Evolutionary conservation across 2,113 vertebrate genomes (phyloP), one percentile per base, ranked within the genome.

Genomic region (Lethenteron reissneri): DNA sequence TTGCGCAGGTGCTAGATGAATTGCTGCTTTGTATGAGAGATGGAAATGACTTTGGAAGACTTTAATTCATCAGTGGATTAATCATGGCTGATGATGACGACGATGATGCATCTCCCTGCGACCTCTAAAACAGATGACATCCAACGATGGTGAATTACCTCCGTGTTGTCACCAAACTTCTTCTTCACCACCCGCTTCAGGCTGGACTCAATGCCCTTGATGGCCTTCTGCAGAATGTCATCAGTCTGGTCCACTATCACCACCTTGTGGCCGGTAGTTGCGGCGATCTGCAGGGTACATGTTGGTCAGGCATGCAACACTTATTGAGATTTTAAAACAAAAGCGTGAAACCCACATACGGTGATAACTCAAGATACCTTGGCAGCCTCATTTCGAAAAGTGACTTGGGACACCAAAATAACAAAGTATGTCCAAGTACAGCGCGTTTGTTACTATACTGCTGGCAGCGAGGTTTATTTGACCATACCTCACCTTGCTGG

Each of bases 171-270:
- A 1, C 88, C 82, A 82, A 88, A 99, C 77, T 89, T 94, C 86
- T 97, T 99, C 83, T 97, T 99, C 25, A 80, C 80, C 72, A 96
- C 79, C 79, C 82, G 88, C 77, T 80, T 88, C 60, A 99, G 81
- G 73, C 85, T 97, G 57, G 85, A 83, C 76, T 92, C 87, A 17
- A 99, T 94, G 57, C 81, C 82, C 77, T 86, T 89, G 56, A 80
- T 58, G 4, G 90, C 82, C 58, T 89, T 95, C 57, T 84, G 87
- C 74, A 99, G 82, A 76, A 97, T 84, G 76, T 89, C 87, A 1
- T 90, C 89, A 7, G 83, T 81, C n/a, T 84, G 90, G 80, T 99
- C 94, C 78, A 99, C 92, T 75, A 99, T 79, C 4, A 89, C 85
- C 58, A 99, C 92, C 0, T 82, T 79, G 78, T 97, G 90, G 71